Evolutionary conservation across 2,888 invertebrate species (phyloP), one percentile per base, ranked within the genome.

Genomic region (Drosophila percnosoma): DNA sequence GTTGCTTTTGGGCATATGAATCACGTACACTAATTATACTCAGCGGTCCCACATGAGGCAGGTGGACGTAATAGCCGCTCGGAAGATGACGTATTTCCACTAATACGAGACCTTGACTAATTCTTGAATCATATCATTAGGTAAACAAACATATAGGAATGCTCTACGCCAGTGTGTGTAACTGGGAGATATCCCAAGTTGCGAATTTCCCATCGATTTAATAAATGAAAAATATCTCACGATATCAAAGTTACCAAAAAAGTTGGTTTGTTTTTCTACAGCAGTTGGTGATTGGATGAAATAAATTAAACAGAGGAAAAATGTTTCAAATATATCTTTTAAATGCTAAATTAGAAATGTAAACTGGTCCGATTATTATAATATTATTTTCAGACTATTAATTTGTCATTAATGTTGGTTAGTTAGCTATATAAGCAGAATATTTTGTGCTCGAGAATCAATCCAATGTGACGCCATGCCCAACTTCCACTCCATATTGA

Each of bases 21-120:
- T 84, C 83, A 88, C 51, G 45, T 51, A 31, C 54, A 60, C 58
- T 68, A 72, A 83, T 70, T 80, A 83, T 70, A 57, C 38, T 38
- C 34, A 65, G 33, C 18, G 24, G 40, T 53, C 24, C 6, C 1
- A 15, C 18, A 33, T 18, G 11, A 54, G 36, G 21, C 21, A 21
- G 21, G 18, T 54, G 54, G 4, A 18, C 6, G 11, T 3, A 27
- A 21, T 29, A 13, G 18, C 15, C 13, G 11, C 18, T 54, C 13
- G 21, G 4, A 21, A 45, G 21, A 73, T 86, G 83, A 84, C 83
- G 83, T 83, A 66, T 49, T 60, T 74, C 54, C n/a, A 49, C 60
- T 61, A 69, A 63, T 55, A 34, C 18, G 24, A 64, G 61, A 68
- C 86, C 75, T 67, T 85, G 80, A 70, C 60, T 70, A 66, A 68